Base-by-base conservation (phyloP, 2,888 invertebrate genomes). In the Cosmopolites sordidus region DNA sequence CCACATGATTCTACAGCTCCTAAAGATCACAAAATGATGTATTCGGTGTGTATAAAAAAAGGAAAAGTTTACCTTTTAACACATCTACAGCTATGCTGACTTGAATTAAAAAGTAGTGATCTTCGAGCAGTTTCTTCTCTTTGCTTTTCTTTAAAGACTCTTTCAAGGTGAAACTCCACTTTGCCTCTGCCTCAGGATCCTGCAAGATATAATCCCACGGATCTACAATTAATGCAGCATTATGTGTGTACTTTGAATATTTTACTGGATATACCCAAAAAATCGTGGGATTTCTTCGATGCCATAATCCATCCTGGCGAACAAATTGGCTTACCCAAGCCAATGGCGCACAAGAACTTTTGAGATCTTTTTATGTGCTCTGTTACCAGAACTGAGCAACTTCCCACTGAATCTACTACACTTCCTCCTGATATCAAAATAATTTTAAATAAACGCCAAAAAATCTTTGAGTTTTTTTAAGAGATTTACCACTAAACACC, bases 251-350 rank as follows among this genome's bases (percentile, higher is more conserved):
- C 16, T 49, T 5, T 8, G n/a, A 14, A 48, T 46, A 37, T 4
- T 8, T 5, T 22, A 8, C 8, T 8, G 22, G 8, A 22, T 22
- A 5, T 8, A 22, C 22, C 22, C 8, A 22, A 22, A 12, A 33
- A 33, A 9, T 60, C 56, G 15, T 64, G 64, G 5, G 63, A 61
- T 51, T 69, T 67, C 49, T 69, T 69, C 14, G 69, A 70, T 16
- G 65, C 68, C 2, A 60, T 48, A 8, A 75, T 58, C 74, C 74
- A 75, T 14, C 62, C 51, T 18, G 70, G 66, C 0, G 70, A 66
- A 58, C 83, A 83, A 30, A 84, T 79, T 0, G 83, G 83, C 65
- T 76, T 75, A 40, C 80, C 81, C 38, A 78, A 75, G 0, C 81
- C 82, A 43, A 83, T 73, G 0, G 82, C 82, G 17, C 79, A 75